Base-by-base conservation (phyloP, 64 coral and sea anemone species). In the Pachyseris speciosa region DNA sequence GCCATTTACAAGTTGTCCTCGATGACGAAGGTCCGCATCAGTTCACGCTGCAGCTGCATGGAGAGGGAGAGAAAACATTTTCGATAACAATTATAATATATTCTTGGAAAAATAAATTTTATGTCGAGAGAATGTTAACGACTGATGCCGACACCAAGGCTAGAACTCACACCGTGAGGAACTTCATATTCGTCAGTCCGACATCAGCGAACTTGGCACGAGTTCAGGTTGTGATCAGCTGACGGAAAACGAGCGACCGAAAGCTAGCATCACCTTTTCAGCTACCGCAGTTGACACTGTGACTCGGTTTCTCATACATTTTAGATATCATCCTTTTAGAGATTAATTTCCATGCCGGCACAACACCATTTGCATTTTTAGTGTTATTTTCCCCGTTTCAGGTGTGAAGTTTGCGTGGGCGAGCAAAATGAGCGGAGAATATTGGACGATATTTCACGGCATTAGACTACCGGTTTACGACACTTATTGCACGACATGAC, bases 311-410 rank as follows among this genome's bases (percentile, higher is more conserved):
- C 48, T 58, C 50, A 36, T 57, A 51, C 75, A 79, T 37, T 47
- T 49, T 75, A 37, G 75, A 57, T 59, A 79, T 59, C 75, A 57
- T 37, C 30, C 34, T 81, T 32, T 81, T 24, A 41, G 52, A 53
- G 33, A 81, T 61, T 81, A 63, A 28, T 81, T 63, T 81, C 53
- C 24, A 60, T 38, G 49, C n/a, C 49, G 45, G 29, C 75, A 50
- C 28, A 81, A 60, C 77, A 60, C 19, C 22, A 81, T 81, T 81
- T 81, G 77, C 77, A 81, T 81, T 81, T 74, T 61, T 41, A 71
- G 67, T 22, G 16, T 7, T 39, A 38, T 71, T 27, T 68, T 57
- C 16, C 50, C 30, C 28, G 9, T 76, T 60, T 61, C 22, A 40
- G 22, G 53, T 63, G 77, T 9, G 37, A 52, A 61, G n/a, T 77